Evolutionary conservation across 2,888 invertebrate genomes (phyloP).

Genomic region (Steromphala cineraria): DNA sequence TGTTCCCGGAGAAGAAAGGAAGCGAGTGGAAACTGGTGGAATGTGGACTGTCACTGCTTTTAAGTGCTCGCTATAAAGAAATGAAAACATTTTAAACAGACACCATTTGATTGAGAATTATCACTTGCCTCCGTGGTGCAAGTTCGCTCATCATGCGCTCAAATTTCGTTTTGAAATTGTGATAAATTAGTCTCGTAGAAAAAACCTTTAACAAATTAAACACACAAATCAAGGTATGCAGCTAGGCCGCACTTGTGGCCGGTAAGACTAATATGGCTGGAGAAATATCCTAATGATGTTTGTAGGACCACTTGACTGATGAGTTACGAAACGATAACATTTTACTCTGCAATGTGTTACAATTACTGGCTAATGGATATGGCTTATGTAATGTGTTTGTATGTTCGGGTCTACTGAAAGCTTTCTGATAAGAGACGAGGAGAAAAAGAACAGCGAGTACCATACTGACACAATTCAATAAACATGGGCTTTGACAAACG

Average conservation of each 20-base stretch:
- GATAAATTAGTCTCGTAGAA: background rate
- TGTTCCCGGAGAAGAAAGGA: background rate
- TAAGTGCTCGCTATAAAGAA: background rate
- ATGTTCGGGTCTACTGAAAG: background rate
- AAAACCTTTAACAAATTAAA: background rate
- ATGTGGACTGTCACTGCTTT: background rate
- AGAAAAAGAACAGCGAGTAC: no score
- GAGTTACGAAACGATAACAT: background rate
- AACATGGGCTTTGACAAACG: no score
- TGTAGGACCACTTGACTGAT: background rate
- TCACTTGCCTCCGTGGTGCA: background rate
- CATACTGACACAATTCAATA: no score
- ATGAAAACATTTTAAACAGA: background rate
- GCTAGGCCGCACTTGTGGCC: background rate
- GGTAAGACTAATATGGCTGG: background rate
- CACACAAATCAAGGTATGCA: background rate
- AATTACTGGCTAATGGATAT: background rate
- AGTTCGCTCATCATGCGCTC: background rate
- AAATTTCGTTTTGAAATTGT: slow-evolving; percentile 10
- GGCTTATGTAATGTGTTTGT: background rate
- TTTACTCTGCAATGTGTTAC: slow-evolving; percentile 6
- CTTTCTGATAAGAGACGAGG: no score
- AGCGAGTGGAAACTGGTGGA: background rate
- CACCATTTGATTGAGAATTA: background rate
- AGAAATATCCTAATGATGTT: background rate